These are phyloP conservation scores for Abramis brama DNA, from an alignment of 2,113 vertebrate genomes.

Conservation along the genomic window DNA sequence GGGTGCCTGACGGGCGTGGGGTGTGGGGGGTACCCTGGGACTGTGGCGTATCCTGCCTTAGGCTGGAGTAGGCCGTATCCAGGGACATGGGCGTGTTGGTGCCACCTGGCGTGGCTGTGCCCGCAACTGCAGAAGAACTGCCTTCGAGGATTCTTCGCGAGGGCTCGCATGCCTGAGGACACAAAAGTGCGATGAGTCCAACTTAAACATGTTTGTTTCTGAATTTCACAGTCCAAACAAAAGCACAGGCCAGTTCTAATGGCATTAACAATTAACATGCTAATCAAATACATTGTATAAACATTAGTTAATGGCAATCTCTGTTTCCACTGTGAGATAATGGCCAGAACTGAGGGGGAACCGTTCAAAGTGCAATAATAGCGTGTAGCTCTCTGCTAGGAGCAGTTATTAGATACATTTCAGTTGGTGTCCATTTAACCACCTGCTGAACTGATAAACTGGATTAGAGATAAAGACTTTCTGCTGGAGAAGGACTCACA, in stretches of 20 bases:
- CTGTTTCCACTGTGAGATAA: neutral
- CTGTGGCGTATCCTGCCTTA: slow-evolving; percentile 91
- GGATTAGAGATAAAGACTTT: slow-evolving; percentile 57
- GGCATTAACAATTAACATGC: neutral
- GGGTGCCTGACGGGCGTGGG: slow-evolving; percentile 85
- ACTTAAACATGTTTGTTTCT: neutral
- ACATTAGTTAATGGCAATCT: neutral
- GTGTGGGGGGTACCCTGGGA: slow-evolving; percentile 92
- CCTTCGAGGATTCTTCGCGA: slow-evolving; percentile 85
- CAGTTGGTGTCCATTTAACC: slow-evolving; percentile 47
- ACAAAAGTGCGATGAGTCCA: neutral
- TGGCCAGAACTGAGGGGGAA: neutral
- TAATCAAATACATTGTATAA: neutral
- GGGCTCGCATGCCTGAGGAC: slow-evolving; percentile 75
- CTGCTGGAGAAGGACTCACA: neutral
- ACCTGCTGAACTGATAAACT: slow-evolving; percentile 64
- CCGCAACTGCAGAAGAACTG: slow-evolving; percentile 74
- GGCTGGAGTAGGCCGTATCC: slow-evolving; percentile 95
- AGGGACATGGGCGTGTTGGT: slow-evolving; percentile 89
- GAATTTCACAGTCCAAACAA: neutral
- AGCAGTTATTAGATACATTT: slow-evolving; percentile 12
- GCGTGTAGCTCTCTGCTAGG: neutral
- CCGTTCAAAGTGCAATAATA: slow-evolving; percentile 20
- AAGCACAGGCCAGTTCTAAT: neutral
- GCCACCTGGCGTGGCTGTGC: slow-evolving; percentile 83